Evolutionary conservation across 2,888 invertebrate genomes (phyloP).

Genomic region (Tenthredo distinguenda): DNA sequence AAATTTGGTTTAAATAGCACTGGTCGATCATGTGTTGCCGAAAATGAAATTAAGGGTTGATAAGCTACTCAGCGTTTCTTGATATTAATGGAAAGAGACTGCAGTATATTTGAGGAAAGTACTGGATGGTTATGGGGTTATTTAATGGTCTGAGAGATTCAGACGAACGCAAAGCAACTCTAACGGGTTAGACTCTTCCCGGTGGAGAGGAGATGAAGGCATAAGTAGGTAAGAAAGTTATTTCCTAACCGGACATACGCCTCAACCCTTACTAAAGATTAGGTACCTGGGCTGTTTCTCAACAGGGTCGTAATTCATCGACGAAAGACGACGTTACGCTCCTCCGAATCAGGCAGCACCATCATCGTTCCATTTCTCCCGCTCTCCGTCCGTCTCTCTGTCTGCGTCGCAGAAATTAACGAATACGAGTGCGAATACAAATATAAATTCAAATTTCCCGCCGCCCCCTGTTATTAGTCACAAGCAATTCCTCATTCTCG

Average conservation of each 20-base stretch:
- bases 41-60: too few species aligned
- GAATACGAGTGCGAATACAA: background rate
- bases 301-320: conserved; percentile 46
- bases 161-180: conserved; percentile 59
- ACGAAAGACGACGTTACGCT: conserved; percentile 6
- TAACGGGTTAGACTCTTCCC: background rate
- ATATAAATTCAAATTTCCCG: conserved; percentile 6
- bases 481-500: background rate
- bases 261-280: conserved; percentile 72
- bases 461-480: background rate
- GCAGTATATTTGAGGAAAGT: background rate
- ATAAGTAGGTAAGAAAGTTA: conserved; percentile 78
- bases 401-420: background rate
- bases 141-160: conserved; percentile 35
- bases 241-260: conserved; percentile 77
- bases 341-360: background rate
- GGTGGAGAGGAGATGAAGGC: conserved; percentile 75
- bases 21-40: too few species aligned
- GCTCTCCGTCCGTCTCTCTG: background rate
- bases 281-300: conserved; percentile 50
- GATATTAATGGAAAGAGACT: background rate
- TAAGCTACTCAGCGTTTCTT: background rate
- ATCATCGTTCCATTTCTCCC: background rate
- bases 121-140: background rate
- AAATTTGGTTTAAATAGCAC: too few species aligned